phyloP scores from a whole-genome alignment of 2,113 vertebrate species.

The Rostratula benghalensis region DNA sequence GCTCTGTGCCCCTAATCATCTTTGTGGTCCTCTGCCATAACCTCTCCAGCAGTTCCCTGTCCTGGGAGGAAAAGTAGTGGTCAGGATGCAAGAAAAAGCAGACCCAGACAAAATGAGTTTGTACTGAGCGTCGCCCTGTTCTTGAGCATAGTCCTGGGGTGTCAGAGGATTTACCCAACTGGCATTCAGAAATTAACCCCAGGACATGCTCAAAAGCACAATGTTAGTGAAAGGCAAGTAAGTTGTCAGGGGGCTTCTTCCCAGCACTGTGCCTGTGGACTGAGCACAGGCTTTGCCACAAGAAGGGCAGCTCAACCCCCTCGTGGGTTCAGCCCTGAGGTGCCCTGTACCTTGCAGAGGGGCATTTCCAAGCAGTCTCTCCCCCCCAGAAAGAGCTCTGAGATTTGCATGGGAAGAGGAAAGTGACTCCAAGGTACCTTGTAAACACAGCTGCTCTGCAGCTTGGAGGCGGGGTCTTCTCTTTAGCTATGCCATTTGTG shows the following conservation, averaged over 20 bases:
- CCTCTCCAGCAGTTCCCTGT: no score
- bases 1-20: no score
- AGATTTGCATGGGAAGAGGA: neutral
- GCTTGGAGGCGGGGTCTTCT: neutral
- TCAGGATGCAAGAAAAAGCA: neutral
- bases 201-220: neutral
- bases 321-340: accelerated
- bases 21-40: no score
- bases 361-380: neutral
- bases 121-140: neutral
- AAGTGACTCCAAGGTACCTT: neutral
- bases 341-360: neutral
- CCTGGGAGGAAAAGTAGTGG: neutral
- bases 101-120: neutral
- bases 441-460: neutral
- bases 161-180: neutral
- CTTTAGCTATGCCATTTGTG: neutral
- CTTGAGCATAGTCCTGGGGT: neutral
- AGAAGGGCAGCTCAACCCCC: neutral
- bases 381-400: neutral
- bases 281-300: neutral
- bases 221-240: neutral
- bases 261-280: accelerated
- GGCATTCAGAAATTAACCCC: neutral
- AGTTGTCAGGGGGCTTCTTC: neutral